A percentile compares a stretch with the other conserved stretches of the same genome.
These are phyloP conservation scores for Myopa testacea DNA, from an alignment of 2,888 invertebrate genomes.

Conservation along the genomic window DNA sequence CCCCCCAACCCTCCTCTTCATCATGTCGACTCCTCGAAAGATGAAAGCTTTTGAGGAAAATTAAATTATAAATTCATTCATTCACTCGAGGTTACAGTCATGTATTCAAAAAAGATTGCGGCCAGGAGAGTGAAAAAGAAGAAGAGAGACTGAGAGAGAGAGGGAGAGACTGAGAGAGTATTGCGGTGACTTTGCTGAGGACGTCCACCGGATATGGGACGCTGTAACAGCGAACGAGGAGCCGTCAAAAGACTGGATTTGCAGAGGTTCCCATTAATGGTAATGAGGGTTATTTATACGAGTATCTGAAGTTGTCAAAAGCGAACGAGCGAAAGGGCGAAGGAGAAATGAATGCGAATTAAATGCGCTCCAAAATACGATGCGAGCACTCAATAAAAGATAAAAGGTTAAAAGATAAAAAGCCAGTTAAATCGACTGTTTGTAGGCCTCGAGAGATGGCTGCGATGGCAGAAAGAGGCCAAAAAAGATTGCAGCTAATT, in stretches of 20 bases:
- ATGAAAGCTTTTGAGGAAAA: constrained; percentile 37
- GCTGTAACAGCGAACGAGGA: no score
- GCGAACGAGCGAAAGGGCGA: no score
- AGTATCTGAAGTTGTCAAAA: no score
- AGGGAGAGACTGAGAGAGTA: neutral
- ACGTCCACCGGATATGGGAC: no score
- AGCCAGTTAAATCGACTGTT: neutral
- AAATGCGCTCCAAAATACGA: neutral
- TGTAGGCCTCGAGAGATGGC: no score
- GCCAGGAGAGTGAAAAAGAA: neutral
- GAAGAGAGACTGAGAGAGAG: neutral
- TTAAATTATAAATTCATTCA: constrained; percentile 39
- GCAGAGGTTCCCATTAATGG: constrained; percentile 9
- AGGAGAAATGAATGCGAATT: no score
- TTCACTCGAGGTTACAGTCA: neutral
- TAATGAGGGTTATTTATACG: constrained; percentile 3
- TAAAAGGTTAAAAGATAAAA: neutral
- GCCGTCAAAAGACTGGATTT: neutral
- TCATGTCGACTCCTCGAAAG: neutral
- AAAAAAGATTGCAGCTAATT: no score
- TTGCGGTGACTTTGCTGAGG: neutral
- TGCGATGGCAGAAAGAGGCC: no score
- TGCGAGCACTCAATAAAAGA: neutral
- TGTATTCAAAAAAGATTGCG: neutral
- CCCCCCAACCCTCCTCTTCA: neutral